Conservation (phyloP, 92 coral and sea anemone species). For the Zoanthus sociatus region DNA sequence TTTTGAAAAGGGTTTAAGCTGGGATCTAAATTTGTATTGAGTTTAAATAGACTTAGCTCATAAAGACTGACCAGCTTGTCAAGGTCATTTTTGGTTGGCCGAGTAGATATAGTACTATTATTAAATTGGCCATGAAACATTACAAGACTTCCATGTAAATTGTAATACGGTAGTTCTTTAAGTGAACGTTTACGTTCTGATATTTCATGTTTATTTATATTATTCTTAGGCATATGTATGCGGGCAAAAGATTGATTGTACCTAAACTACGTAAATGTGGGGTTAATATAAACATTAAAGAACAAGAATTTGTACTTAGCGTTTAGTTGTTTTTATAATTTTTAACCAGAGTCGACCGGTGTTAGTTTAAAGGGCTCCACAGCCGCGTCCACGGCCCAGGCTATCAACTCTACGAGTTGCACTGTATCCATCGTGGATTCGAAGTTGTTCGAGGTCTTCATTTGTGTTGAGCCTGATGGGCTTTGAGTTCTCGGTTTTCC, state of each 20-base stretch:
- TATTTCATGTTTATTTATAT: conserved; percentile 26
- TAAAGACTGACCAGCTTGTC: too few relatives aligned
- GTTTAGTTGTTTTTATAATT: not conserved
- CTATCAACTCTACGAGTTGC: conserved; percentile 13
- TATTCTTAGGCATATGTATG: conserved; percentile 15
- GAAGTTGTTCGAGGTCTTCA: conserved; percentile 41
- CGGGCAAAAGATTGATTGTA: conserved; percentile 18
- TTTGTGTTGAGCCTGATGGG: conserved; percentile 41
- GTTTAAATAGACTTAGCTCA: too few relatives aligned
- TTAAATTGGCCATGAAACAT: conserved; percentile 34
- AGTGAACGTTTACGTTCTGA: conserved; percentile 11
- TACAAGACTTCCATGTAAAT: too few relatives aligned
- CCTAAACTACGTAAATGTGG: conserved; percentile 8
- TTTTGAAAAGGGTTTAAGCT: too few relatives aligned
- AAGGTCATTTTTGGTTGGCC: too few relatives aligned
- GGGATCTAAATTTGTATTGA: too few relatives aligned
- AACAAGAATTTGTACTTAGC: conserved; percentile 20
- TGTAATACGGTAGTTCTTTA: too few relatives aligned
- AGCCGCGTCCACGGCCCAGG: conserved; percentile 19
- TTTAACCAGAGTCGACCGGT: conserved; percentile 25
- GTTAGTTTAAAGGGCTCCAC: conserved; percentile 32
- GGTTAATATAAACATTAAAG: conserved; percentile 24
- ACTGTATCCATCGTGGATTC: conserved; percentile 31
- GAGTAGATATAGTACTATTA: not conserved
- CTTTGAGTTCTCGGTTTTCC: conserved; percentile 48